phyloP scores from a whole-genome alignment of 1,140 invertebrate genomes.

The Drosophila watanabei region DNA sequence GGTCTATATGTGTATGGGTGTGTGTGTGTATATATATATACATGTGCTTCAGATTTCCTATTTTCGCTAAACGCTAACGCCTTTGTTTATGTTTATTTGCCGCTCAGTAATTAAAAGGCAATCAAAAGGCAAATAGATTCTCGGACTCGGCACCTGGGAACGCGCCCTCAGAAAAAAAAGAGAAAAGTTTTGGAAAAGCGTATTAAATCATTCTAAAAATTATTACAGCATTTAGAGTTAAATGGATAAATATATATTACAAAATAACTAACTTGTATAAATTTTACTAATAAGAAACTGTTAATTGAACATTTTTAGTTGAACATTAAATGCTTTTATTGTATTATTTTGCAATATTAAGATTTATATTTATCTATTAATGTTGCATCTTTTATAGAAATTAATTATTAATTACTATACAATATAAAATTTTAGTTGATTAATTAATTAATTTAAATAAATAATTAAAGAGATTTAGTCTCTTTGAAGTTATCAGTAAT shows the following conservation, averaged over 20 bases:
- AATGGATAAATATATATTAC: too few species aligned
- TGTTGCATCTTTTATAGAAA: background rate
- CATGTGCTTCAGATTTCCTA: conserved; percentile 21
- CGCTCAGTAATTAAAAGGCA: conserved; percentile 77
- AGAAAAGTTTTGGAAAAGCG: background rate
- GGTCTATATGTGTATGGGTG: background rate
- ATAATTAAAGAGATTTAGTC: too few species aligned
- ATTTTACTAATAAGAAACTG: too few species aligned
- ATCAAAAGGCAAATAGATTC: conserved; percentile 66
- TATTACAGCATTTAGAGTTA: background rate
- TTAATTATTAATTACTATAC: too few species aligned
- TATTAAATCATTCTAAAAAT: background rate
- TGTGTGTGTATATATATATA: background rate
- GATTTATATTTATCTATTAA: background rate
- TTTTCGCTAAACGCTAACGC: conserved; percentile 23
- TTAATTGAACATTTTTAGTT: background rate
- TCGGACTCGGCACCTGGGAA: conserved; percentile 24
- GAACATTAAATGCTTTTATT: background rate
- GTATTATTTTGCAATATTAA: background rate
- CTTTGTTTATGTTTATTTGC: conserved; percentile 77
- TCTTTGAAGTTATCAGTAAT: too few species aligned
- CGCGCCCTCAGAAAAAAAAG: background rate
- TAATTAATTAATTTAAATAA: too few species aligned
- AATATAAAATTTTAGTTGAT: too few species aligned
- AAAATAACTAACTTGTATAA: too few species aligned